phyloP scores from a whole-genome alignment of 2,888 invertebrate species.

The Lasioglossum zephyrum region DNA sequence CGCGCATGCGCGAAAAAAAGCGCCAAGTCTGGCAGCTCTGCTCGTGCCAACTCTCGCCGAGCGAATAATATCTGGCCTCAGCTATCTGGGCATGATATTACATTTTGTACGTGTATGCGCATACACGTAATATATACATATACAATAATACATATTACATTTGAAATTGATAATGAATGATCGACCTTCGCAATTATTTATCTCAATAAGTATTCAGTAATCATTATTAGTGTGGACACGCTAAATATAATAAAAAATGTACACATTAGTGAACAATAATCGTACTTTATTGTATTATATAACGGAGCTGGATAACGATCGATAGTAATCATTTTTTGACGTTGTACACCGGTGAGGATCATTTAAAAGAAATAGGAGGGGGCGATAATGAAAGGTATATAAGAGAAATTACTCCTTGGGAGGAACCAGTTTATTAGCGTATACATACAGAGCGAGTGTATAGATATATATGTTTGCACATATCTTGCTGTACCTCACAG shows the following conservation, averaged over 20 bases:
- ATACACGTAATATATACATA: too few relatives aligned
- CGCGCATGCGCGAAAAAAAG: too few relatives aligned
- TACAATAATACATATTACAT: too few relatives aligned
- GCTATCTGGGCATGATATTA: too few relatives aligned
- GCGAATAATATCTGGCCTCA: too few relatives aligned
- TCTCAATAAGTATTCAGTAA: neutral
- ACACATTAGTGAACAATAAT: neutral
- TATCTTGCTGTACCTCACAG: neutral
- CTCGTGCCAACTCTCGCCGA: too few relatives aligned
- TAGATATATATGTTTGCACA: neutral
- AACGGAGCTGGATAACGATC: neutral
- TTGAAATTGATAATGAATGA: neutral
- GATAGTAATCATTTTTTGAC: neutral
- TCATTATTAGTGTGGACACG: neutral
- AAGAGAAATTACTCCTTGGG: neutral
- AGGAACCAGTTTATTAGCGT: neutral
- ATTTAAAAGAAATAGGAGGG: neutral
- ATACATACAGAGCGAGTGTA: neutral
- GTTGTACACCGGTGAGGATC: neutral
- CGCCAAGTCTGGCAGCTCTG: too few relatives aligned
- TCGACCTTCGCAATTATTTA: neutral
- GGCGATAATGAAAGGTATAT: neutral
- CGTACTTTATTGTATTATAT: neutral
- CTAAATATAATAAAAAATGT: neutral
- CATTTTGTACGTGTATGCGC: too few relatives aligned